Evolutionary conservation across 92 coral and sea anemone species (phyloP).

Genomic region (Anthopleura xanthogrammica): DNA sequence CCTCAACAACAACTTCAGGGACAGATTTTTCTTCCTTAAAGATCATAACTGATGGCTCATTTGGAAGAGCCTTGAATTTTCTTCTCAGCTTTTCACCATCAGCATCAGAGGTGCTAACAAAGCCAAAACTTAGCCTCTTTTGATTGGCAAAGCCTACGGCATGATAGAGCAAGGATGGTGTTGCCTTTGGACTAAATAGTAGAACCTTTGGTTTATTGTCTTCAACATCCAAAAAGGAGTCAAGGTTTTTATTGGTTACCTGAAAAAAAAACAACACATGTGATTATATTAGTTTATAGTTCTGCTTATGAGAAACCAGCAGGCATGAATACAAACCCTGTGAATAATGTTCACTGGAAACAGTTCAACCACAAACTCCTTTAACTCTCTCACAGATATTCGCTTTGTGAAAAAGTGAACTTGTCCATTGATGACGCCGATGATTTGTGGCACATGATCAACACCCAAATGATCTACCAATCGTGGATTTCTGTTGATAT

Average conservation of each 20-base stretch:
- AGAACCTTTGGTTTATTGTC: conserved; percentile 83
- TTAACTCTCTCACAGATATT: conserved; percentile 54
- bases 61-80: conserved; percentile 47
- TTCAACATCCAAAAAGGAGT: conserved; percentile 59
- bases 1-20: conserved; percentile 82
- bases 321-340: conserved; percentile 44
- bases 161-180: conserved; percentile 72
- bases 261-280: neutral
- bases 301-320: too few relatives aligned
- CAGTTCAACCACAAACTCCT: conserved; percentile 63
- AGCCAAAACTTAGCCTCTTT: conserved; percentile 71
- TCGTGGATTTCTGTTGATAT: conserved; percentile 71
- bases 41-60: conserved; percentile 78
- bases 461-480: conserved; percentile 63
- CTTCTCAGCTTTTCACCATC: conserved; percentile 64
- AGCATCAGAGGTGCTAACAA: conserved; percentile 49
- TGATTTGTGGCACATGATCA: conserved; percentile 74
- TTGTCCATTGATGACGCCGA: conserved; percentile 81
- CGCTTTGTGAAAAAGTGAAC: conserved; percentile 54
- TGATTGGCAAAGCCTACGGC: conserved; percentile 78
- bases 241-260: conserved; percentile 46
- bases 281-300: too few relatives aligned
- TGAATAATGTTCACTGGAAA: conserved; percentile 64
- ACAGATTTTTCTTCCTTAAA: conserved; percentile 81
- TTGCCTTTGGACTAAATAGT: conserved; percentile 75